phyloP scores from a whole-genome alignment of 2,888 invertebrate genomes.

The Coronaproctus castanopsis region DNA sequence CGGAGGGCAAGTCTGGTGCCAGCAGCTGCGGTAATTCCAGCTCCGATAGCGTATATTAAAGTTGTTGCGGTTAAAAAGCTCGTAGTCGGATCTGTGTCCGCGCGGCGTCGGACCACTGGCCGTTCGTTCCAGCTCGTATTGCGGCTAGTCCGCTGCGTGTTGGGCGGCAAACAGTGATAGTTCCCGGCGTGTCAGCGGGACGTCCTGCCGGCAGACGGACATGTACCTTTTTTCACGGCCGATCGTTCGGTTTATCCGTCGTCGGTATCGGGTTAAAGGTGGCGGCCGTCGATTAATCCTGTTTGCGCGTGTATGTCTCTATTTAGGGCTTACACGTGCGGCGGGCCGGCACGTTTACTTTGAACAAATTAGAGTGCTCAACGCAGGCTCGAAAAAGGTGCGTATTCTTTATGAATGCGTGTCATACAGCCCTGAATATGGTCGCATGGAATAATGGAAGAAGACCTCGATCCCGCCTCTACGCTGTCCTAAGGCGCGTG shows the following conservation, averaged over 20 bases:
- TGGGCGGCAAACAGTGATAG: slow-evolving; percentile 9
- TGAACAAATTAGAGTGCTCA: slow-evolving; percentile 46
- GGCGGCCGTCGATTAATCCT: slow-evolving; percentile 24
- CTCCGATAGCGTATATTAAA: slow-evolving; percentile 47
- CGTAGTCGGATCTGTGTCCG: slow-evolving; percentile 33
- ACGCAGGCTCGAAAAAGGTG: slow-evolving; percentile 32
- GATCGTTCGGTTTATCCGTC: neutral
- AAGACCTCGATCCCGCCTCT: slow-evolving; percentile 41
- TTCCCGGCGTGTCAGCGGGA: slow-evolving; percentile 15
- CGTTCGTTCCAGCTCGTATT: slow-evolving; percentile 18
- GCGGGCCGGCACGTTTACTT: slow-evolving; percentile 37
- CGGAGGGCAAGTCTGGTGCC: slow-evolving; percentile 47
- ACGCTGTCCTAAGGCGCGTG: slow-evolving; percentile 22
- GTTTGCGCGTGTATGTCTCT: slow-evolving; percentile 24
- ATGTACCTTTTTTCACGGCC: slow-evolving; percentile 3
- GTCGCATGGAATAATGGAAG: slow-evolving; percentile 44
- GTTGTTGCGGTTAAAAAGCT: slow-evolving; percentile 46
- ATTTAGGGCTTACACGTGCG: slow-evolving; percentile 26
- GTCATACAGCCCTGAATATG: slow-evolving; percentile 26
- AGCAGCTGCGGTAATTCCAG: slow-evolving; percentile 53
- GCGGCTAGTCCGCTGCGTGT: slow-evolving; percentile 5
- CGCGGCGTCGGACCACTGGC: slow-evolving; percentile 31
- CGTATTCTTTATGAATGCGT: neutral
- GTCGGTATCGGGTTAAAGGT: neutral
- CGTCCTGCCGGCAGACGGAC: slow-evolving; percentile 19